Conservation (phyloP, 2,888 invertebrate genomes). For the Chloromyia formosa region DNA sequence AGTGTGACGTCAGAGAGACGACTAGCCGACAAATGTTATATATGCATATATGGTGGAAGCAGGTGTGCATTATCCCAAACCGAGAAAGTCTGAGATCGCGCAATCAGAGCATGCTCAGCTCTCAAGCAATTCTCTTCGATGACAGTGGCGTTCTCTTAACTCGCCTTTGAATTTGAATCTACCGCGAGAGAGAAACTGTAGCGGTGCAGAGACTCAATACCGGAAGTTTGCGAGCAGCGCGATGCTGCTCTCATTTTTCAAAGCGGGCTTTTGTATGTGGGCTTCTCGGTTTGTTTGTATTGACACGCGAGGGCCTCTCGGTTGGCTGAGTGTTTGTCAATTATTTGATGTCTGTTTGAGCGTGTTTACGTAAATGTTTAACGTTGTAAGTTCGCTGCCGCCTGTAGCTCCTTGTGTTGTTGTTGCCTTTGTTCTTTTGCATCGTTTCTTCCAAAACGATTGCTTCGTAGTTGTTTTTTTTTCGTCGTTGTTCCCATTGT, state of each 20-base stretch:
- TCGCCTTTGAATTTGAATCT: too few relatives aligned
- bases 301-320: slow-evolving; percentile 32
- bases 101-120: slow-evolving; percentile 15
- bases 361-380: slow-evolving; percentile 44
- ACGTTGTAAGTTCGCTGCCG: slow-evolving; percentile 40
- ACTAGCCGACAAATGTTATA: background rate
- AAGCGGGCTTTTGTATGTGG: slow-evolving; percentile 7
- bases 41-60: slow-evolving; percentile 9
- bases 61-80: slow-evolving; percentile 19
- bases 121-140: too few relatives aligned
- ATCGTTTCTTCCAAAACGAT: background rate
- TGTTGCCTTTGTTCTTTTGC: slow-evolving; percentile 9
- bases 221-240: background rate
- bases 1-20: slow-evolving; percentile 22
- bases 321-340: slow-evolving; percentile 40
- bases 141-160: background rate
- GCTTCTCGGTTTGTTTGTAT: slow-evolving; percentile 35
- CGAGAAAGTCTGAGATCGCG: background rate
- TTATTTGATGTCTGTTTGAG: slow-evolving; percentile 43
- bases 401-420: slow-evolving; percentile 17
- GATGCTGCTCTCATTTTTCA: slow-evolving; percentile 10
- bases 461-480: background rate
- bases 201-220: background rate
- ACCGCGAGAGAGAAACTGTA: too few relatives aligned
- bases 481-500: background rate